phyloP scores from a whole-genome alignment of 2,888 invertebrate genomes.

The Drosophila prolongata region DNA sequence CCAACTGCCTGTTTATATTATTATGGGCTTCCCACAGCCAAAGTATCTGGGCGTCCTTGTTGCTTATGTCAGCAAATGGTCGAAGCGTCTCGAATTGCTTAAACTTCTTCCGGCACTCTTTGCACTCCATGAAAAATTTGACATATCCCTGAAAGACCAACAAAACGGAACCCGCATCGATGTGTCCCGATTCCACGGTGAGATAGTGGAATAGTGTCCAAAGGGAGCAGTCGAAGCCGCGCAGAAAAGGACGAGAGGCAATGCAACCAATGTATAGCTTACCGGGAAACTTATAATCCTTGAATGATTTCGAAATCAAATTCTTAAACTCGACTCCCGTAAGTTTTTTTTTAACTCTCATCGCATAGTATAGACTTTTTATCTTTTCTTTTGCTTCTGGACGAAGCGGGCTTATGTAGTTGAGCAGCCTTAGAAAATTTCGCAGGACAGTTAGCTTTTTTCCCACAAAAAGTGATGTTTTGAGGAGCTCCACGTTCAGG shows the following conservation, averaged over 20 bases:
- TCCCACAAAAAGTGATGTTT: not conserved
- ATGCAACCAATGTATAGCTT: not conserved
- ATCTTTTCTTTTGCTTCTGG: not conserved
- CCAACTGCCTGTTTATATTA: not conserved
- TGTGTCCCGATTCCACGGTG: not conserved
- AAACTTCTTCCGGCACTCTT: not conserved
- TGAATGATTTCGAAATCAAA: not conserved
- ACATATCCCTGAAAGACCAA: not conserved
- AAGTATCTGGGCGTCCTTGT: not conserved
- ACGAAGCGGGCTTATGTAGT: not conserved
- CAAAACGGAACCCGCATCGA: not conserved
- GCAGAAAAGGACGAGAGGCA: not conserved
- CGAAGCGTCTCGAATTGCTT: not conserved
- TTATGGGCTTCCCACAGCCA: slow-evolving; percentile 1
- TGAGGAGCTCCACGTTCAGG: not conserved
- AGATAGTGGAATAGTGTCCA: slow-evolving; percentile 1
- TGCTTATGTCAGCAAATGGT: not conserved
- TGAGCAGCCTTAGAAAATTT: not conserved
- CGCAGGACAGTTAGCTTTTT: not conserved
- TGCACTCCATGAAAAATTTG: not conserved
- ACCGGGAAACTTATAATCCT: not conserved
- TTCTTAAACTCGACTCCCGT: not conserved
- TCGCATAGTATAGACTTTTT: not conserved
- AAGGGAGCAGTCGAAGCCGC: not conserved
- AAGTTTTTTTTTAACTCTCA: not conserved